Evolutionary conservation across 2,888 invertebrate genomes (phyloP).

Genomic region (Myathropa florea): DNA sequence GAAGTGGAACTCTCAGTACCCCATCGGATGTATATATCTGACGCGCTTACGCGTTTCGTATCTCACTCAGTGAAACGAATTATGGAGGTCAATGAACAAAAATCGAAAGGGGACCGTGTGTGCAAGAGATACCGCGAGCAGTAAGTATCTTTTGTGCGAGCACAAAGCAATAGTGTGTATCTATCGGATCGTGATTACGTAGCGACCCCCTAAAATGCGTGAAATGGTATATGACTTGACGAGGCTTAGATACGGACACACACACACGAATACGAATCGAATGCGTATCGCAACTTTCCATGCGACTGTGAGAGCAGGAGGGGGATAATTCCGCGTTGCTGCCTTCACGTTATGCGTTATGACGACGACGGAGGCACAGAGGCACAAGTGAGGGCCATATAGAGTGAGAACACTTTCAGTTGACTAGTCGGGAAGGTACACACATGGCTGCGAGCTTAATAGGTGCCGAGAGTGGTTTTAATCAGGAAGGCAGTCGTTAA

Average conservation of each 20-base stretch:
- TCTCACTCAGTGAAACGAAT: neutral
- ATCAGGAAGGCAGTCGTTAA: conserved; percentile 26
- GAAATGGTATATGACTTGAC: too few species aligned
- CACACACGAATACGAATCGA: neutral
- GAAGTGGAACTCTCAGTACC: conserved; percentile 27
- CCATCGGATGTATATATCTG: neutral
- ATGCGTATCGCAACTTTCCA: conserved; percentile 1
- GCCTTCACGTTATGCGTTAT: too few species aligned
- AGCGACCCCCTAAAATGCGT: too few species aligned
- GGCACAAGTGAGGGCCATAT: neutral
- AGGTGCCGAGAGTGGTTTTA: neutral
- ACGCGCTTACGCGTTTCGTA: neutral
- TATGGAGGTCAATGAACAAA: conserved; percentile 43
- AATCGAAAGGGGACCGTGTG: conserved; percentile 12
- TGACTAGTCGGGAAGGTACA: neutral
- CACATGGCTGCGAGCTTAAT: neutral
- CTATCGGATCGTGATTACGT: neutral
- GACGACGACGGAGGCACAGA: too few species aligned
- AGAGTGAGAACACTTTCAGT: neutral
- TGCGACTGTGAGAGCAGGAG: neutral
- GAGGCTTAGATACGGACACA: too few species aligned
- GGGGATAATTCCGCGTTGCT: neutral
- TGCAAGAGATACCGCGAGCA: neutral
- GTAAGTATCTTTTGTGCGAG: conserved; percentile 15
- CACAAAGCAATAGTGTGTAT: neutral